Evolutionary conservation across 2,888 invertebrate genomes (phyloP), one percentile per base, ranked within the genome.

Genomic region (Papilio elwesi): DNA sequence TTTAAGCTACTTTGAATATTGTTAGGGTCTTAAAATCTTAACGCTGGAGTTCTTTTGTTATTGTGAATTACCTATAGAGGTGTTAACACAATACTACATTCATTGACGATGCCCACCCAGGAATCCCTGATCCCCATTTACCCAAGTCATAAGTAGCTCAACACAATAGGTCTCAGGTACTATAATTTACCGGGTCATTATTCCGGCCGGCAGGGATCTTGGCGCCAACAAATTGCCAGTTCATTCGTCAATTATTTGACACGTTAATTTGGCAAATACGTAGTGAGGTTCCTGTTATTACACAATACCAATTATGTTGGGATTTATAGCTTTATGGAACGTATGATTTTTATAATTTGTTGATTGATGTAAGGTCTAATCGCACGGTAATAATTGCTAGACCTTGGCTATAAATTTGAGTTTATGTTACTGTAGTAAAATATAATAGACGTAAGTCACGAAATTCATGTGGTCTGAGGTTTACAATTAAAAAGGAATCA

Each of bases 191-290:
- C 72, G 67, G 64, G 70, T 74, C 78, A 80, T 80, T 80, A 76
- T 59, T 43, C 26, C 38, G 57, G 47, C 70, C 67, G 75, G 76
- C 74, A 12, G 16, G 38, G 66, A 49, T 38, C 74, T 77, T 82
- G 83, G 84, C 85, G 85, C 85, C 85, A 83, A 81, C 74, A 75
- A 75, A 75, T 74, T 73, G 76, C 76, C 68, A 74, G 75, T 78
- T 78, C 82, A 84, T 87, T 79, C 82, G 79, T 88, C 87, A 87
- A 85, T 85, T 76, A 67, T 81, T 84, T 84, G 85, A 85, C 84
- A 80, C 74, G 75, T 71, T 81, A 83, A 87, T 86, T 86, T 85
- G 83, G 81, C 84, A 79, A 83, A 84, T 83, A 74, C 68, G 71
- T 55, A 71, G 36, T 51, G 65, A 6, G 67, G 63, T 47, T 55